A percentile compares a stretch with the other conserved stretches of the same genome.
These are phyloP conservation scores for Hemibagrus guttatus DNA, from an alignment of 2,797 vertebrate genomes.

Conservation along the genomic window DNA sequence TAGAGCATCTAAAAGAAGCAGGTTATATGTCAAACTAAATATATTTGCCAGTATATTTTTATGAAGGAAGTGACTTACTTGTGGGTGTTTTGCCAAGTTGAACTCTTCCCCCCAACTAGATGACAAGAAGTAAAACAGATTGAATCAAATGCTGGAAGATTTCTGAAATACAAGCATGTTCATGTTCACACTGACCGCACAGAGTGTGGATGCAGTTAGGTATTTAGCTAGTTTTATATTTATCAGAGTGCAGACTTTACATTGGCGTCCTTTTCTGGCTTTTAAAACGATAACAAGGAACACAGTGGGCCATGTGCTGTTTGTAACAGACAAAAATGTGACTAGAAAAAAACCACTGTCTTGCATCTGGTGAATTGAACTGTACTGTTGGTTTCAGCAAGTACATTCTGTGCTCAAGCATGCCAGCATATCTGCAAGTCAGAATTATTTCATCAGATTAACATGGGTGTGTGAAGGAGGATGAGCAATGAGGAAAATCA, in stretches of 20 bases:
- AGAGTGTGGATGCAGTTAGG: neutral
- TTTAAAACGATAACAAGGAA: too few relatives aligned
- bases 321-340: too few relatives aligned
- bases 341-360: too few relatives aligned
- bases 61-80: neutral
- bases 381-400: neutral
- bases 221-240: neutral
- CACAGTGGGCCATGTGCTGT: too few relatives aligned
- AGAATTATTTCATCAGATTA: too few relatives aligned
- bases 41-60: neutral
- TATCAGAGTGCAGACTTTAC: too few relatives aligned
- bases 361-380: neutral
- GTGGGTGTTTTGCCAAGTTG: slow-evolving; percentile 81
- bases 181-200: too few relatives aligned
- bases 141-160: neutral
- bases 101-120: slow-evolving; percentile 96
- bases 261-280: too few relatives aligned
- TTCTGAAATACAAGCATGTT: neutral
- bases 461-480: too few relatives aligned
- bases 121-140: neutral
- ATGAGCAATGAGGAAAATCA: too few relatives aligned
- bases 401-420: neutral
- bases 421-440: neutral
- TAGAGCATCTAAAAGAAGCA: neutral
- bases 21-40: neutral